These are phyloP conservation scores for Drosophila nasuta DNA, from an alignment of 1,140 invertebrate species.

Conservation along the genomic window DNA sequence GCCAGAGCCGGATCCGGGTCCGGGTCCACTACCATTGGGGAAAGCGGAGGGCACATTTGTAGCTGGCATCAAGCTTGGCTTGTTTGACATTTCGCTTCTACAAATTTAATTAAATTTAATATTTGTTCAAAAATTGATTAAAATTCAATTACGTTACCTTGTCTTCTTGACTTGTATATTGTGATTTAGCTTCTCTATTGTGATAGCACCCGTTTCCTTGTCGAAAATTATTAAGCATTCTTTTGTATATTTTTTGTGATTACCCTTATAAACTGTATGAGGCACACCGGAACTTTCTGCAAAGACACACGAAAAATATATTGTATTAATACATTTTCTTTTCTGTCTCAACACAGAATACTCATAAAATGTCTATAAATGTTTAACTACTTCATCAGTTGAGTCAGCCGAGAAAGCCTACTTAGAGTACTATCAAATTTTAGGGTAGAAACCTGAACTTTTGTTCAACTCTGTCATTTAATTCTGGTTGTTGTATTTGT, in stretches of 20 bases:
- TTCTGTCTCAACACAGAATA: background rate
- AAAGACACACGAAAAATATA: constrained; percentile 17
- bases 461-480: constrained; percentile 36
- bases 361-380: too few species aligned
- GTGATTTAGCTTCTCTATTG: constrained; percentile 94
- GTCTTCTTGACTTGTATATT: constrained; percentile 98
- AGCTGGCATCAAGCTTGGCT: constrained; percentile 72
- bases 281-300: constrained; percentile 91
- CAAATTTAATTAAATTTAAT: constrained; percentile 12
- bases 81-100: constrained; percentile 78
- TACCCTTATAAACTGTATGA: constrained; percentile 97
- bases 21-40: constrained; percentile 24
- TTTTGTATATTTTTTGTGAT: constrained; percentile 95
- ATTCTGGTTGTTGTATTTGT: background rate
- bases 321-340: background rate
- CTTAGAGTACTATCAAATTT: background rate
- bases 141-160: constrained; percentile 86
- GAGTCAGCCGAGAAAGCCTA: background rate
- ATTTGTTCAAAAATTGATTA: background rate
- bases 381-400: too few species aligned
- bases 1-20: too few species aligned
- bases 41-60: constrained; percentile 43
- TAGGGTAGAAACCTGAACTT: constrained; percentile 5
- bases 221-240: constrained; percentile 98
- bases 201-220: constrained; percentile 95